phyloP scores from a whole-genome alignment of 35 echinoderm and acorn worm species.

The Amphiura filiformis region DNA sequence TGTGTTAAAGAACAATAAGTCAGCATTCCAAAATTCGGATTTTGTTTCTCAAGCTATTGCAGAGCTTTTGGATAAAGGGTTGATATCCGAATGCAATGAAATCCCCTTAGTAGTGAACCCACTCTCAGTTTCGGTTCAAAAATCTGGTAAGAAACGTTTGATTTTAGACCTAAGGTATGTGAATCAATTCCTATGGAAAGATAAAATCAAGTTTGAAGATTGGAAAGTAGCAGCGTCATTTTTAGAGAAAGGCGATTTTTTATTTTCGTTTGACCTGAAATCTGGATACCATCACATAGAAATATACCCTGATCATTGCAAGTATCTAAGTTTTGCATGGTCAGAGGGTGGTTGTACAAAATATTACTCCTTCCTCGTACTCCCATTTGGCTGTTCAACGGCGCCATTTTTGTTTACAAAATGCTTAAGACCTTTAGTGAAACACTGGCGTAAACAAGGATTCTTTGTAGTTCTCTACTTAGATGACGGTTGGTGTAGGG shows the following conservation, averaged over 20 bases:
- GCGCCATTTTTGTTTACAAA: conserved; percentile 52
- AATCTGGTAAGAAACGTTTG: conserved; percentile 37
- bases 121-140: conserved; percentile 30
- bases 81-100: background rate
- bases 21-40: conserved; percentile 10
- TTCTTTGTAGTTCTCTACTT: conserved; percentile 35
- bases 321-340: conserved; percentile 39
- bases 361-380: conserved; percentile 25
- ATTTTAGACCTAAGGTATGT: conserved; percentile 44
- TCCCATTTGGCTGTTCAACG: conserved; percentile 37
- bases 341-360: conserved; percentile 9
- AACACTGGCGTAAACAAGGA: conserved; percentile 21
- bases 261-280: conserved; percentile 43
- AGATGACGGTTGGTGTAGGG: conserved; percentile 31
- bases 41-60: conserved; percentile 18
- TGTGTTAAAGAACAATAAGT: conserved; percentile 2
- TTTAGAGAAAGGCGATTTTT: conserved; percentile 34
- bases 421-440: conserved; percentile 17
- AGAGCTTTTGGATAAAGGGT: background rate
- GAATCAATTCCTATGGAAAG: conserved; percentile 43
- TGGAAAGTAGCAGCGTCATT: conserved; percentile 10
- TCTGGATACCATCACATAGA: conserved; percentile 49
- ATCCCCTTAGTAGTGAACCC: conserved; percentile 22
- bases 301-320: conserved; percentile 17
- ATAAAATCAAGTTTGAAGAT: conserved; percentile 25